These are phyloP conservation scores for Cassiopea andromeda DNA, from an alignment of 30 jellyfish, hydroid and myxozoan species.

Conservation along the genomic window DNA sequence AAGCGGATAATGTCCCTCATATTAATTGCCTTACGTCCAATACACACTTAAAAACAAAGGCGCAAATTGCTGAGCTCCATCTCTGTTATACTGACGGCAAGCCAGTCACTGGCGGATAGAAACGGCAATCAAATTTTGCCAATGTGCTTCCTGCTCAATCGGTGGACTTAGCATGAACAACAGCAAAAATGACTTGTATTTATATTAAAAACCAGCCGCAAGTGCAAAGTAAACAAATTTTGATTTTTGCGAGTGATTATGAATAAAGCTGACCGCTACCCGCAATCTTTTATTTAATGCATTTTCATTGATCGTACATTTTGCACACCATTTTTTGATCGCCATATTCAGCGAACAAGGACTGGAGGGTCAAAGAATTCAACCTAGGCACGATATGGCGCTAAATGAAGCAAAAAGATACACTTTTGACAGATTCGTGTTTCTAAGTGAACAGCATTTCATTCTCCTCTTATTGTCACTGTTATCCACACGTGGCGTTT, in stretches of 20 bases:
- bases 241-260: neutral
- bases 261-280: neutral
- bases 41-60: neutral
- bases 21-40: conserved; percentile 8
- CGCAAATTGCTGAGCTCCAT: neutral
- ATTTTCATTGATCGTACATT: neutral
- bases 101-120: neutral
- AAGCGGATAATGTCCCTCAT: neutral
- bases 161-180: neutral
- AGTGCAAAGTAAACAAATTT: neutral
- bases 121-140: neutral
- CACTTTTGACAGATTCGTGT: too few species aligned
- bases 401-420: too few species aligned
- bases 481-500: too few species aligned
- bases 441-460: too few species aligned
- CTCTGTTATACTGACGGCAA: neutral
- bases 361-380: too few species aligned
- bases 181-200: neutral
- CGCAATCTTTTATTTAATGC: neutral
- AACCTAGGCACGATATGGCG: too few species aligned
- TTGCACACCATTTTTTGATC: neutral
- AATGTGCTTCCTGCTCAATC: neutral
- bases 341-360: neutral
- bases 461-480: too few species aligned
- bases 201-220: neutral